phyloP scores from a whole-genome alignment of 2,113 vertebrate species.

The Regulus satrapa region DNA sequence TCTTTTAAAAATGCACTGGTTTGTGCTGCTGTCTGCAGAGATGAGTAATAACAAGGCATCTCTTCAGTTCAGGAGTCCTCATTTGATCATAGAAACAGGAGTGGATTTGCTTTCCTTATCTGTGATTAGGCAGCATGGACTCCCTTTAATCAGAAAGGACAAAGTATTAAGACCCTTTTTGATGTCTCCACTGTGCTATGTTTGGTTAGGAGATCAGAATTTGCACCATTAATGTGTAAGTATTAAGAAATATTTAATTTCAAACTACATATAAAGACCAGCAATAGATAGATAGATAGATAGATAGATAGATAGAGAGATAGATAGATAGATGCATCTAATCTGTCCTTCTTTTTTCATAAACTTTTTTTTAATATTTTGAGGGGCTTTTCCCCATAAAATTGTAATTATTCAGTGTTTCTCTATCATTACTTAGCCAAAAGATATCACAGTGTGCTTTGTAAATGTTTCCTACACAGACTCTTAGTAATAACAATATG shows the following conservation, averaged over 20 bases:
- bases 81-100: slow-evolving; percentile 73
- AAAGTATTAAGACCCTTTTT: not conserved
- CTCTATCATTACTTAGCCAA: not conserved
- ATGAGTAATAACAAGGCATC: slow-evolving; percentile 63
- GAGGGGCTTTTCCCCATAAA: accelerated
- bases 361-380: not conserved
- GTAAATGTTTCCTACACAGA: not conserved
- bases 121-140: slow-evolving; percentile 35
- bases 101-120: slow-evolving; percentile 61
- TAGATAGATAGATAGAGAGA: not conserved
- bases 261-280: not conserved
- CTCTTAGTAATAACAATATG: not conserved
- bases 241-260: not conserved
- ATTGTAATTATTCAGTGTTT: not conserved
- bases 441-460: not conserved
- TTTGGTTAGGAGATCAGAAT: not conserved
- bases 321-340: not conserved
- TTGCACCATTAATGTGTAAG: not conserved
- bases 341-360: not conserved
- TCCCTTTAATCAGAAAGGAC: not conserved
- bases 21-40: slow-evolving; percentile 59
- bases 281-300: not conserved
- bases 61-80: slow-evolving; percentile 55
- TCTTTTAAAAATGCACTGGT: slow-evolving; percentile 2
- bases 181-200: not conserved